Evolutionary conservation across 2,888 invertebrate species (phyloP), one percentile per base, ranked within the genome.

Genomic region (Lomographa bimaculata): DNA sequence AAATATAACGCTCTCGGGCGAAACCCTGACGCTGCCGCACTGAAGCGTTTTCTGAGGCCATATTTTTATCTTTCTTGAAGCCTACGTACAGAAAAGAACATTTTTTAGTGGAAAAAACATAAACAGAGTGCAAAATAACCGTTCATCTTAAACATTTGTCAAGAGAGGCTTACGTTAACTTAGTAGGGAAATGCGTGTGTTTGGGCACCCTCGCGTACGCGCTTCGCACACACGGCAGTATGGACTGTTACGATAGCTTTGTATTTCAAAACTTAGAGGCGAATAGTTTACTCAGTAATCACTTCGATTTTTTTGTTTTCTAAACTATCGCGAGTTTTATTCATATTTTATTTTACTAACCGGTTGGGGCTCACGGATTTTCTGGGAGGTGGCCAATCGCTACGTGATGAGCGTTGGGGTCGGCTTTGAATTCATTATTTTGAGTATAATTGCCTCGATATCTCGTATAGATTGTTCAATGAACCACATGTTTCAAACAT

Each of bases 91-190:
- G 53, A 56, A 56, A 50, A 56, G 50, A 62, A 66, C 62, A 71
- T 78, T 68, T 71, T 75, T 70, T 61, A 43, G 42, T 60, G 60
- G 67, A 72, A 73, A 81, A 73, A 78, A 73, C 71, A 79, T 75
- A 79, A 80, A 81, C 79, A 79, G 70, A 72, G 75, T 68, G 77
- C 74, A 79, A 80, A 81, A 85, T 81, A 85, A 83, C 84, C 79
- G 82, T 86, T 83, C 81, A 83, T 85, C 84, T 83, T 78, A 76
- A 74, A 72, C 84, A 89, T 89, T 86, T 89, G 87, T 89, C 87
- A 86, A 70, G 73, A 66, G 77, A 65, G 80, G 85, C 85, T 86
- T 86, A 86, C 60, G 76, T 71, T 79, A 82, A 78, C 80, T 83
- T 77, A 79, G 79, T 72, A 77, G 73, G 76, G 73, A 73, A 74